A percentile compares a stretch with the other conserved stretches of the same genome.
Evolutionary conservation across 1,140 invertebrate species (phyloP).

Genomic region (Drosophila bifasciata): DNA sequence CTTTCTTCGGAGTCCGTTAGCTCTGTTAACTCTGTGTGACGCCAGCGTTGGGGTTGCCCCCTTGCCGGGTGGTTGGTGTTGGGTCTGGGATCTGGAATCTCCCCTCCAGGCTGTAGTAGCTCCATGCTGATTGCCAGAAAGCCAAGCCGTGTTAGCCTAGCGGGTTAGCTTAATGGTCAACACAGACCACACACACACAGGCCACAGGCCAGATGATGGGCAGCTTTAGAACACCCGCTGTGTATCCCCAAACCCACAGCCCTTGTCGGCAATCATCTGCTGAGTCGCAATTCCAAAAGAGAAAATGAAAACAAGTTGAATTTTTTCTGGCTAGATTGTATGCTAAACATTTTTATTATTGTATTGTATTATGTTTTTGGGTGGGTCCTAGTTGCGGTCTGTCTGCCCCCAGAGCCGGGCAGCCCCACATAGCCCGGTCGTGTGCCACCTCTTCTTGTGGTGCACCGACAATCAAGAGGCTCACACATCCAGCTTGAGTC

Average conservation of each 20-base stretch:
- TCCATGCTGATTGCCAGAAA: constrained; percentile 40
- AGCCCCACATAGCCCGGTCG: neutral
- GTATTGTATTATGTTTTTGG: constrained; percentile 62
- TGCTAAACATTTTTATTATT: constrained; percentile 76
- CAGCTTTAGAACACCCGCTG: constrained; percentile 25
- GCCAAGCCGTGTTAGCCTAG: constrained; percentile 40
- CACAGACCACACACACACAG: too few species aligned
- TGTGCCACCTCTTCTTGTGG: constrained; percentile 12
- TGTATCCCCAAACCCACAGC: neutral
- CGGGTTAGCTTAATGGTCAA: constrained; percentile 12
- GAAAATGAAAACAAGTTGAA: constrained; percentile 49
- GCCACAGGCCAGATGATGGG: neutral
- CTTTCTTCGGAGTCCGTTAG: neutral
- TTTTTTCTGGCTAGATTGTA: constrained; percentile 47
- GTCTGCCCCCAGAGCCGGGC: constrained; percentile 20
- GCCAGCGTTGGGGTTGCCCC: neutral
- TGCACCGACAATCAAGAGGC: constrained; percentile 60
- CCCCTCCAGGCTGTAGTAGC: constrained; percentile 1
- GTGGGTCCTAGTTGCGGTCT: constrained; percentile 44
- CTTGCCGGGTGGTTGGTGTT: too few species aligned
- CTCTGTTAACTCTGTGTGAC: neutral
- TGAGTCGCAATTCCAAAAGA: neutral
- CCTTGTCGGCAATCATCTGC: neutral
- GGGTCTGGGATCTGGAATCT: too few species aligned
- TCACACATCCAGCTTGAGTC: too few species aligned